These are phyloP conservation scores for Drosophila phalerata DNA, from an alignment of 2,888 invertebrate genomes.

Conservation along the genomic window DNA sequence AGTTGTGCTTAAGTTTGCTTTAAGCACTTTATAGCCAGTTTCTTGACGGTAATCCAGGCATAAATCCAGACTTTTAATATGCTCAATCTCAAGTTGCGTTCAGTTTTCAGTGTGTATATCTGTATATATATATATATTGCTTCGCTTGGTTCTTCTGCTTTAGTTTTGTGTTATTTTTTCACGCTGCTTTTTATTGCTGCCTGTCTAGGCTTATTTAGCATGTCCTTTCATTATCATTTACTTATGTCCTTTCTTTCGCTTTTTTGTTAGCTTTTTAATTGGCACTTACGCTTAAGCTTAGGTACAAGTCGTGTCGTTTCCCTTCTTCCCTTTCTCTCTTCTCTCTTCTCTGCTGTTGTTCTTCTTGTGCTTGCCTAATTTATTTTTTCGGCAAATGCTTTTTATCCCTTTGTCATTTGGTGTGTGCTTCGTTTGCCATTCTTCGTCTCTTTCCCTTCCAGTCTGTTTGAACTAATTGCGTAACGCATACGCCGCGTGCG, in stretches of 20 bases:
- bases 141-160: neutral
- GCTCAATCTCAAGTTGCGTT: slow-evolving; percentile 2
- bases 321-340: neutral
- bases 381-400: slow-evolving; percentile 69
- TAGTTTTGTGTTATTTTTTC: no score
- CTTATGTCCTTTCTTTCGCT: slow-evolving; percentile 44
- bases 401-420: slow-evolving; percentile 77
- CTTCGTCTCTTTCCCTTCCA: slow-evolving; percentile 12
- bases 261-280: slow-evolving; percentile 64
- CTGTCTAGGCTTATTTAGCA: slow-evolving; percentile 50
- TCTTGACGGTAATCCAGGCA: slow-evolving; percentile 24
- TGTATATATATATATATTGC: neutral
- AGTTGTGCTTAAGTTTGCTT: slow-evolving; percentile 1
- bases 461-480: slow-evolving; percentile 75
- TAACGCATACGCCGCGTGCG: slow-evolving; percentile 74
- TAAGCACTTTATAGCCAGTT: slow-evolving; percentile 15
- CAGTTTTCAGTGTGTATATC: neutral
- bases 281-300: slow-evolving; percentile 73
- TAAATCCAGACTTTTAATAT: slow-evolving; percentile 20
- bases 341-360: neutral
- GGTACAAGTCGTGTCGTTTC: slow-evolving; percentile 40
- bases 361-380: slow-evolving; percentile 59
- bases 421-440: neutral
- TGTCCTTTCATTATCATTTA: slow-evolving; percentile 47
- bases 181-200: slow-evolving; percentile 29